phyloP scores from a whole-genome alignment of 2,113 vertebrate species.

The Egretta garzetta region DNA sequence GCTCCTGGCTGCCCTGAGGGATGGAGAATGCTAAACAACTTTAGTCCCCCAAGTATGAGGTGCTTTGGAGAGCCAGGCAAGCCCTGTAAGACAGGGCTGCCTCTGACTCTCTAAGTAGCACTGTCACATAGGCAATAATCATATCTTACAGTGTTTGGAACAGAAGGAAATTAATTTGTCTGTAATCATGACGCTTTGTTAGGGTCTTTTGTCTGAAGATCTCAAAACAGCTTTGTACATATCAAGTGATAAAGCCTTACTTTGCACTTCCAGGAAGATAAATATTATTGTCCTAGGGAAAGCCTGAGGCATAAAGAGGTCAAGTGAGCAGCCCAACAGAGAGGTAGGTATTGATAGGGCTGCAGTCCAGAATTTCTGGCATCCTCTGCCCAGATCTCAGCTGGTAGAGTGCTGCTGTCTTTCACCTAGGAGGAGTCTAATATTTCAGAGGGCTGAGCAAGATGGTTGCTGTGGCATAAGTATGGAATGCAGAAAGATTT shows the following conservation, averaged over 20 bases:
- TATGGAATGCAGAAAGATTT: background rate
- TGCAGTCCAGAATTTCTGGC: background rate
- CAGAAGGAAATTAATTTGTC: background rate
- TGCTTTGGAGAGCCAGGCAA: background rate
- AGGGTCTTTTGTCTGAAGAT: background rate
- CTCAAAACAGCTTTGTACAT: background rate
- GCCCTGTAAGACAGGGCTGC: background rate
- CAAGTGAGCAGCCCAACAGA: background rate
- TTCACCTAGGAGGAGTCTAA: background rate
- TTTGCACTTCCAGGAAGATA: background rate
- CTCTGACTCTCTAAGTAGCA: background rate
- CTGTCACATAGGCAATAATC: background rate
- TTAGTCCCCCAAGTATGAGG: background rate
- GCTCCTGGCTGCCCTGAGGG: constrained; percentile 19
- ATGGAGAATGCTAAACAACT: background rate
- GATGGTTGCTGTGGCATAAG: background rate
- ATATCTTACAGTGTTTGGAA: background rate
- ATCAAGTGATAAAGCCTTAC: background rate
- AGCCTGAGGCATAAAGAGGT: background rate
- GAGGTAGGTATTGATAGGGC: background rate
- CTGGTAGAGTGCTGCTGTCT: background rate
- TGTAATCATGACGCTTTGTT: background rate
- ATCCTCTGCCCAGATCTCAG: background rate
- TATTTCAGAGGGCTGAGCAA: background rate
- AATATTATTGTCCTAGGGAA: background rate